Evolutionary conservation across 2,113 vertebrate species (phyloP).

Genomic region (Notarius lentiginosus): DNA sequence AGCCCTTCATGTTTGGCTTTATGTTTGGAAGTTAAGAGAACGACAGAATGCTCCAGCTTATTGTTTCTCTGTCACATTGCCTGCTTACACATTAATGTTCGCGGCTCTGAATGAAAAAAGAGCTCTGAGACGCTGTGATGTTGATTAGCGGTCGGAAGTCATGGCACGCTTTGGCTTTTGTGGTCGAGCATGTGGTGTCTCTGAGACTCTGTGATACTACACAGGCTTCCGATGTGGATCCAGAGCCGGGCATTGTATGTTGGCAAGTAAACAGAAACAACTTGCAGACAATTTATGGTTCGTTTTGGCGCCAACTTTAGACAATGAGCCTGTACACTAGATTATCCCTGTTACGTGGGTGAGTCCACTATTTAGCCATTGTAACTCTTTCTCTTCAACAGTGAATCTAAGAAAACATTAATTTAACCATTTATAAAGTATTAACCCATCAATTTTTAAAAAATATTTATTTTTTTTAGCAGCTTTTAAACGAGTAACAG

Average conservation of each 20-base stretch:
- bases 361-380: neutral
- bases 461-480: neutral
- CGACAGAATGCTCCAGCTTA: slow-evolving; percentile 6
- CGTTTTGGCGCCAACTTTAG: slow-evolving; percentile 14
- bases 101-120: slow-evolving; percentile 14
- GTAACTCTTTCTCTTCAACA: neutral
- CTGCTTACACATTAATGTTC: slow-evolving; percentile 27
- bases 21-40: slow-evolving; percentile 42
- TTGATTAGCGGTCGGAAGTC: slow-evolving; percentile 40
- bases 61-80: slow-evolving; percentile 16
- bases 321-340: neutral
- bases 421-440: too few species aligned
- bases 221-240: slow-evolving; percentile 12
- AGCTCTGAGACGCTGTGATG: slow-evolving; percentile 2
- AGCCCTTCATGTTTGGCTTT: slow-evolving; percentile 38
- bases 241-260: slow-evolving; percentile 18
- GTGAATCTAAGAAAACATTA: neutral
- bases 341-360: neutral
- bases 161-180: slow-evolving; percentile 29
- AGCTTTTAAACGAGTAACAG: neutral
- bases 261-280: slow-evolving; percentile 7
- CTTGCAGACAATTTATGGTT: slow-evolving; percentile 23
- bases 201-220: slow-evolving; percentile 8
- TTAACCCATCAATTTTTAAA: neutral
- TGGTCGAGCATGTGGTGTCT: slow-evolving; percentile 30